Evolutionary conservation across 2,113 vertebrate genomes (phyloP), one percentile per base, ranked within the genome.

Genomic region (Corydoras maculifer): DNA sequence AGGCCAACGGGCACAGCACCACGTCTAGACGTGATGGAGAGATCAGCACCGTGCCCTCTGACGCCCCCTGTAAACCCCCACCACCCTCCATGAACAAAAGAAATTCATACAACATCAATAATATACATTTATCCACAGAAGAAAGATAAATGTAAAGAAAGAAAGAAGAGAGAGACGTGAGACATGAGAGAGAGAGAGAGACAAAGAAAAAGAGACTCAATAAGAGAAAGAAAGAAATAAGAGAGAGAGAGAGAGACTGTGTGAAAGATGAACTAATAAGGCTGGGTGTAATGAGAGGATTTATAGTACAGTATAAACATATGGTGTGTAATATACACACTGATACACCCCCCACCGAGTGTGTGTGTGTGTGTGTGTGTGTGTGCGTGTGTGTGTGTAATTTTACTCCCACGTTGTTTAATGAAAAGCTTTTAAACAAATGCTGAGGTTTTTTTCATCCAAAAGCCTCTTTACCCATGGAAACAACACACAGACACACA

Each of bases 291-390:
- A 65, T 75, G 69, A 69, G 67, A 65, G 65, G 59, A 75, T 75
- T 75, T 70, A 75, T 69, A 60, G 31, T 50, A 65, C 43, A 65
- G 43, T 65, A 70, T 75, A 75, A 75, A 70, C 68, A 43, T 8
- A 43, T 30, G 58, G 15, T 61, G 12, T 49, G 15, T 49, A 59
- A 68, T 35, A 29, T 66, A 32, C 51, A 50, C 59, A 29, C 68
- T 5, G 29, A 10, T 29, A 48, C 13, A 15, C 54, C 54, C 32
- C 35, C 58, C 58, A 49, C 29, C 5, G 61, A 43, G 32, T 43
- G 12, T 43, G 12, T 62, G 61, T 62, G 60, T 32, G 29, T 62
- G 60, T 62, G 31, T 32, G 60, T 15, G 9, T 61, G 25, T 30
- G 8, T 62, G 31, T 32, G 60, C 8, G 9, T 61, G 25, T 30